Evolutionary conservation across 2,797 vertebrate genomes (phyloP).

Genomic region (Microctenopoma stevenorrisi): DNA sequence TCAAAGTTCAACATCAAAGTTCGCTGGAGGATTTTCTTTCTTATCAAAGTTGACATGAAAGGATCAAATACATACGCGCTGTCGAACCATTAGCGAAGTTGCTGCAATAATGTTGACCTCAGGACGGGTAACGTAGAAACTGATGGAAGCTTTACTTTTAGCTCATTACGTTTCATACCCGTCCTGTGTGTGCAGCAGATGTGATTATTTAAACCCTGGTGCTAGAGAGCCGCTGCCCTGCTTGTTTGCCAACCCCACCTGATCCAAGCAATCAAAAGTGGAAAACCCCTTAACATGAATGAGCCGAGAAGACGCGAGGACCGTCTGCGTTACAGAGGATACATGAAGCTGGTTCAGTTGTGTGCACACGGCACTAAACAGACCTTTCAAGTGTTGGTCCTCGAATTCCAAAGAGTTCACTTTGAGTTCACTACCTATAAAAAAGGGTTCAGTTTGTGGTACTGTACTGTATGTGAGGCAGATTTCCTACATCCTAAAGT

Average conservation of each 20-base stretch:
- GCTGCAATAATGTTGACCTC: constrained; percentile 16
- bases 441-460: too few relatives aligned
- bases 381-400: background rate
- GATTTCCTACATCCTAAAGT: constrained; percentile 32
- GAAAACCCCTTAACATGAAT: background rate
- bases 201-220: background rate
- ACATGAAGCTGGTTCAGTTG: background rate
- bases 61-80: background rate
- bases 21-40: constrained; percentile 27
- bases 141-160: constrained; percentile 13
- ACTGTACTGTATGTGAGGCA: background rate
- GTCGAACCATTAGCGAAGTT: constrained; percentile 4
- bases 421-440: background rate
- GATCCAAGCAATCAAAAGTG: too few relatives aligned
- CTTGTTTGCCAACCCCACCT: too few relatives aligned
- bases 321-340: background rate
- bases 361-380: background rate
- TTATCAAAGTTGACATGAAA: constrained; percentile 45
- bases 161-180: constrained; percentile 13
- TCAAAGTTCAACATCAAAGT: constrained; percentile 53
- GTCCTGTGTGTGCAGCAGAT: background rate
- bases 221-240: too few relatives aligned
- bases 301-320: background rate
- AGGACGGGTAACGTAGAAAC: constrained; percentile 17
- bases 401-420: background rate